Percentiles rank a stretch among this genome's conserved stretches.
Conservation (phyloP, 2,797 vertebrate species). For the Acipenser oxyrinchus region DNA sequence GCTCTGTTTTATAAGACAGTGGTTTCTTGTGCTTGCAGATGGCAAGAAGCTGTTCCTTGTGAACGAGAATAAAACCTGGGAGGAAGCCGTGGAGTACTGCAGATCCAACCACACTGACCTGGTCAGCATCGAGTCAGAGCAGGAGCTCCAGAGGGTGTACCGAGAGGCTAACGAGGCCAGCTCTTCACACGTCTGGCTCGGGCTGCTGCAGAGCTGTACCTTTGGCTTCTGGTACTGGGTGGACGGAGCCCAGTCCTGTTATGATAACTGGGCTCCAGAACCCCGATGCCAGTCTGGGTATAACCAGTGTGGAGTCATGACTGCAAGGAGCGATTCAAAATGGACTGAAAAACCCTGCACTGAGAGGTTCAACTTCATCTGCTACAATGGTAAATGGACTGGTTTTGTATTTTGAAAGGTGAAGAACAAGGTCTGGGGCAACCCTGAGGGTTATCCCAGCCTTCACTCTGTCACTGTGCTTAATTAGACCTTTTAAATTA, state of each 20-base stretch:
- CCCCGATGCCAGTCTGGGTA: background rate
- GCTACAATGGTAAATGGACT: background rate
- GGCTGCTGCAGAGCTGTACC: conserved; percentile 5
- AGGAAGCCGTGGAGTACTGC: conserved; percentile 15
- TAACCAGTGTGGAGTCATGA: background rate
- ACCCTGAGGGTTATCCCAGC: too few relatives aligned
- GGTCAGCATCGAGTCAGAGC: conserved; percentile 18
- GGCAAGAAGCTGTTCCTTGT: conserved; percentile 8
- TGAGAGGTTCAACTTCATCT: conserved; percentile 18
- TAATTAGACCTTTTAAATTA: too few relatives aligned
- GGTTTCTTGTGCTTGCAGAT: too few relatives aligned
- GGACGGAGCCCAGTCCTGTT: conserved; percentile 4
- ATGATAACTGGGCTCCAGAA: conserved; percentile 16
- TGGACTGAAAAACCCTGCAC: conserved; percentile 13
- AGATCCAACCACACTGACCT: conserved; percentile 12
- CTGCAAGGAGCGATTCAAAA: background rate
- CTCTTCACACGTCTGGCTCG: conserved; percentile 20
- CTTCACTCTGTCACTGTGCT: too few relatives aligned
- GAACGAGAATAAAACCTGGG: conserved; percentile 14
- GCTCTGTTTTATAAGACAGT: too few relatives aligned
- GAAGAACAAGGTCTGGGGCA: too few relatives aligned
- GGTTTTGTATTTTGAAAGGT: too few relatives aligned
- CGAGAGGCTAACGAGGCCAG: background rate
- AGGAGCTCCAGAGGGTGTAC: conserved; percentile 13
- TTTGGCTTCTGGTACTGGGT: conserved; percentile 16